A percentile compares a stretch with the other conserved stretches of the same genome.
phyloP scores from a whole-genome alignment of 2,113 vertebrate genomes.

The Dolichotis patagonum region DNA sequence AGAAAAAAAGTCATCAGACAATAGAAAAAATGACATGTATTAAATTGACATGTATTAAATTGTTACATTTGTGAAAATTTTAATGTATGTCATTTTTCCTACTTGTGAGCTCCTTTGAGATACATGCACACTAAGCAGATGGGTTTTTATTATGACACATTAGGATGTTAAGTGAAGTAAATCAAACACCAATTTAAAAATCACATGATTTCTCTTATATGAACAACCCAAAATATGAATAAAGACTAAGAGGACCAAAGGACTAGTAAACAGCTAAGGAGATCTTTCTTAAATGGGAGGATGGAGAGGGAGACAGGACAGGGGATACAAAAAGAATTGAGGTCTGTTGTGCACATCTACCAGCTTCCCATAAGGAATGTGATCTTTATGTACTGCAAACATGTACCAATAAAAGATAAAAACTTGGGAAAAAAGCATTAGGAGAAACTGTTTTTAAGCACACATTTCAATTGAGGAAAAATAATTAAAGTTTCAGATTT shows the following conservation, averaged over 20 bases:
- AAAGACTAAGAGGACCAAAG: neutral
- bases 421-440: neutral
- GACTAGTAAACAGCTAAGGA: neutral
- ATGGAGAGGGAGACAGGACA: neutral
- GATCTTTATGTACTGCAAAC: neutral
- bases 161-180: neutral
- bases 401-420: neutral
- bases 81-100: neutral
- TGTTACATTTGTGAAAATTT: neutral
- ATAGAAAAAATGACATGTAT: neutral
- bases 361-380: neutral
- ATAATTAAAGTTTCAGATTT: neutral
- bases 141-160: slow-evolving; percentile 12
- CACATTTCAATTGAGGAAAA: slow-evolving; percentile 5
- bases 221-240: neutral
- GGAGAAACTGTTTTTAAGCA: neutral
- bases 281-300: neutral
- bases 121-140: neutral
- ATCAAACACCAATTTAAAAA: neutral
- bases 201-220: neutral
- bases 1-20: slow-evolving; percentile 38
- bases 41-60: neutral
- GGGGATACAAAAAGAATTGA: neutral
- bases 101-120: neutral
- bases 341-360: neutral